Conservation (phyloP, 2,888 invertebrate species). For the Ochlodes sylvanus region DNA sequence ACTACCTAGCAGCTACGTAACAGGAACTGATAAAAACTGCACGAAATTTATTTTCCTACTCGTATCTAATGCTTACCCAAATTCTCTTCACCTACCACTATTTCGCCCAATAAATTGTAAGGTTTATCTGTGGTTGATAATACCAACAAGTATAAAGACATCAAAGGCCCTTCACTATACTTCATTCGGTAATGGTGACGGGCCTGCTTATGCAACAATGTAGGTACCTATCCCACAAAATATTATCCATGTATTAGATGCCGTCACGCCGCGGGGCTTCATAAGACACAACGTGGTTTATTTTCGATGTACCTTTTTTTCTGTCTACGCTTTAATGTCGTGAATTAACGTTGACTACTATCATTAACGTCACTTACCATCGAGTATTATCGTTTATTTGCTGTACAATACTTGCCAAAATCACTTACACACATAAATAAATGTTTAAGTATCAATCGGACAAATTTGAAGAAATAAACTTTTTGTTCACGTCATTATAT, state of each 20-base stretch:
- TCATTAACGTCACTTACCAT: not conserved
- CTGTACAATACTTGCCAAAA: no score
- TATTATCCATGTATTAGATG: not conserved
- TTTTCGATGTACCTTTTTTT: not conserved
- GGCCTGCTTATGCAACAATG: conserved; percentile 6
- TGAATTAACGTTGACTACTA: not conserved
- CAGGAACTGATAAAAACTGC: no score
- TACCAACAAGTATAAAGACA: conserved; percentile 11
- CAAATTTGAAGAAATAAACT: no score
- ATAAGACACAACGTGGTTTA: not conserved
- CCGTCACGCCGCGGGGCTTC: not conserved
- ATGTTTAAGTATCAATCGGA: no score
- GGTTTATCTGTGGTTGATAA: conserved; percentile 41
- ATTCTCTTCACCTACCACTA: not conserved
- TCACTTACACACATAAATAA: no score
- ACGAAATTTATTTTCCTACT: no score
- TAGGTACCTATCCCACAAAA: not conserved
- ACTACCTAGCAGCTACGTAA: no score
- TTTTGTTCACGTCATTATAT: no score
- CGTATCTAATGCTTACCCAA: conserved; percentile 46
- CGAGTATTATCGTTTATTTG: no score
- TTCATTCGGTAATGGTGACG: not conserved
- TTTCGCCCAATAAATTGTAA: conserved; percentile 46
- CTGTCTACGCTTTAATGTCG: not conserved
- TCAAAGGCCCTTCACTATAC: conserved; percentile 5